These are phyloP conservation scores for Holacanthus passer DNA, from an alignment of 2,113 vertebrate genomes.

Conservation along the genomic window DNA sequence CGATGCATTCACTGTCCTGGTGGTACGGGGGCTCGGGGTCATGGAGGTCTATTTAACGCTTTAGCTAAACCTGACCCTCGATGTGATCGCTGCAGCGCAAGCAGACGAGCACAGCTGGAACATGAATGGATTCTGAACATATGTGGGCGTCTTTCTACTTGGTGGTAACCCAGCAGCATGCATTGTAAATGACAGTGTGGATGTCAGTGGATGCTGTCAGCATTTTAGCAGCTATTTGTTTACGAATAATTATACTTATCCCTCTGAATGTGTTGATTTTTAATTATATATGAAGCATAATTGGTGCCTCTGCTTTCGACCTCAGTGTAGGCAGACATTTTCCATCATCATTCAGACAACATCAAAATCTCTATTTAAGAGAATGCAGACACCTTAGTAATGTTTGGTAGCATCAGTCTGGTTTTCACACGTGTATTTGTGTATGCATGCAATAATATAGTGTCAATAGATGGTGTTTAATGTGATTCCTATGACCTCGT, in stretches of 20 bases:
- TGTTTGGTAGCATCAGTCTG: neutral
- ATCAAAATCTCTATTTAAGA: neutral
- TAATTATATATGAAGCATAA: neutral
- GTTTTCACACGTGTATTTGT: neutral
- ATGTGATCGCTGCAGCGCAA: neutral
- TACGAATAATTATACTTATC: neutral
- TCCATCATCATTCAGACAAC: neutral
- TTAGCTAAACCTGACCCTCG: conserved; percentile 13
- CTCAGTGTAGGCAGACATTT: neutral
- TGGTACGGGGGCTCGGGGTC: neutral
- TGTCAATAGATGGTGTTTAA: neutral
- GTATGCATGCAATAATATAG: too few relatives aligned
- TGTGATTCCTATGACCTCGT: neutral
- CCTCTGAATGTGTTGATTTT: neutral
- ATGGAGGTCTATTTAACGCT: neutral
- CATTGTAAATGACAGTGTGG: neutral
- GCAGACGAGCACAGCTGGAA: neutral
- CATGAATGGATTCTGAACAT: neutral
- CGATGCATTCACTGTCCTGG: neutral
- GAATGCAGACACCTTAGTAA: neutral
- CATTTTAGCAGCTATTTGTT: neutral
- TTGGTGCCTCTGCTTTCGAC: neutral
- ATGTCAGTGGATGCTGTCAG: neutral
- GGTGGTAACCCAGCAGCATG: neutral
- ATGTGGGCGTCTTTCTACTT: neutral